Conservation (phyloP, 2,113 vertebrate genomes). For the Oxygymnocypris stewartii region DNA sequence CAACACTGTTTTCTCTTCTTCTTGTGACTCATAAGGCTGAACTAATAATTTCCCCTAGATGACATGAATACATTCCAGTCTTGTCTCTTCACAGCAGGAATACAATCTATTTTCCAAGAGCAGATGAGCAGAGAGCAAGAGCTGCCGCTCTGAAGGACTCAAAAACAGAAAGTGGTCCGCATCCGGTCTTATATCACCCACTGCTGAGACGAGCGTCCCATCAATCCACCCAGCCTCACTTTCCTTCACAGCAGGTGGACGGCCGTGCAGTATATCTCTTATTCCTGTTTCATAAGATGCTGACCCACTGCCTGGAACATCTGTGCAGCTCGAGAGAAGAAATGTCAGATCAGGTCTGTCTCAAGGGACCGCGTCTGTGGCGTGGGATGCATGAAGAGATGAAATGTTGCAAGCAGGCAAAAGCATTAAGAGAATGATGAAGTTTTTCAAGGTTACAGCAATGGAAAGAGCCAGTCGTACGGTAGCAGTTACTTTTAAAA, state of each 20-base stretch:
- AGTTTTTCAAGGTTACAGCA: conserved; percentile 30
- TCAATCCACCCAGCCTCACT: conserved; percentile 17
- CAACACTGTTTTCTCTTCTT: background rate
- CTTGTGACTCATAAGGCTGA: background rate
- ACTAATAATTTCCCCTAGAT: conserved; percentile 20
- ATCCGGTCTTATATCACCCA: conserved; percentile 49
- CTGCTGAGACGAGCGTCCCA: background rate
- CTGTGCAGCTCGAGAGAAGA: conserved; percentile 30
- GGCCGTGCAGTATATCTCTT: background rate
- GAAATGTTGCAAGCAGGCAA: conserved; percentile 28
- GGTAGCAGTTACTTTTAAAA: conserved; percentile 6
- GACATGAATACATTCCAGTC: conserved; percentile 5
- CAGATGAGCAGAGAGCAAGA: conserved; percentile 7
- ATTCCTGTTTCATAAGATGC: conserved; percentile 48
- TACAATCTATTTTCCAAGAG: conserved; percentile 5
- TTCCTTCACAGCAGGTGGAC: background rate
- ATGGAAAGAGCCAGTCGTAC: background rate
- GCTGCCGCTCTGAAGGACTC: background rate
- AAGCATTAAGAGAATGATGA: conserved; percentile 29
- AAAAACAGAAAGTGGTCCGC: conserved; percentile 8
- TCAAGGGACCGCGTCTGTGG: background rate
- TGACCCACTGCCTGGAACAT: conserved; percentile 50
- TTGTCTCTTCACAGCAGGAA: conserved; percentile 18
- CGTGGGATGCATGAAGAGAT: conserved; percentile 8
- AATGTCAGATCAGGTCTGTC: conserved; percentile 11